phyloP scores from a whole-genome alignment of 2,113 vertebrate species.

The Hepsetus odoe region DNA sequence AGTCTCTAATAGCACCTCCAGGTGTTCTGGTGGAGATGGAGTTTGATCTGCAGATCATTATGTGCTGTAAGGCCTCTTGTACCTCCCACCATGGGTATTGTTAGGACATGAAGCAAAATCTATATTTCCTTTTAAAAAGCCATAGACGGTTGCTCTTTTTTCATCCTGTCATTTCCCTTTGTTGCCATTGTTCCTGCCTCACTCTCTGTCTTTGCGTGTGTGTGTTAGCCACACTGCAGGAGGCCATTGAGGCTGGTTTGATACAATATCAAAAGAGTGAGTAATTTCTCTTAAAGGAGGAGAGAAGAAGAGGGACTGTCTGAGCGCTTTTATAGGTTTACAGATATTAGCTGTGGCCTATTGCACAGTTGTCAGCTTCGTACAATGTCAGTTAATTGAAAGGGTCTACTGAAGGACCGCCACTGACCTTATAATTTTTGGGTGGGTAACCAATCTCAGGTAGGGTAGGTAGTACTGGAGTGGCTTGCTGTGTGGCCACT shows the following conservation, averaged over 20 bases:
- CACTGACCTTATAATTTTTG: too few species aligned
- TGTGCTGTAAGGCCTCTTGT: conserved; percentile 19
- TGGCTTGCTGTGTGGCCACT: too few species aligned
- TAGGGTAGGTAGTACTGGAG: too few species aligned
- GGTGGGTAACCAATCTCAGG: too few species aligned
- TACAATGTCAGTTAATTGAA: too few species aligned
- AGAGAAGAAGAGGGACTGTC: neutral
- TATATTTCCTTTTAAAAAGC: conserved; percentile 40
- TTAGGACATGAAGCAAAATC: conserved; percentile 44
- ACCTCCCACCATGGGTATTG: conserved; percentile 41
- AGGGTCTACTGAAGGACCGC: too few species aligned
- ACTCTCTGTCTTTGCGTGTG: neutral
- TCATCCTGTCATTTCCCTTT: conserved; percentile 13
- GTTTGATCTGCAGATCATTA: conserved; percentile 43
- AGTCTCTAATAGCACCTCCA: conserved; percentile 48
- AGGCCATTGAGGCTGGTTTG: neutral
- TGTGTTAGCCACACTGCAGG: neutral
- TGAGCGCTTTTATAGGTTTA: too few species aligned
- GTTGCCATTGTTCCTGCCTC: neutral
- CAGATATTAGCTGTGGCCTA: too few species aligned
- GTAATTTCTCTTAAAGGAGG: conserved; percentile 3
- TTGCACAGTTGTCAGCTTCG: too few species aligned
- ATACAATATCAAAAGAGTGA: conserved; percentile 15
- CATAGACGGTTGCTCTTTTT: neutral
- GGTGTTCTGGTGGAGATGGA: conserved; percentile 32